A percentile compares a stretch with the other conserved stretches of the same genome.
These are phyloP conservation scores for Axis porcinus DNA, from an alignment of 2,113 vertebrate species.

Conservation along the genomic window DNA sequence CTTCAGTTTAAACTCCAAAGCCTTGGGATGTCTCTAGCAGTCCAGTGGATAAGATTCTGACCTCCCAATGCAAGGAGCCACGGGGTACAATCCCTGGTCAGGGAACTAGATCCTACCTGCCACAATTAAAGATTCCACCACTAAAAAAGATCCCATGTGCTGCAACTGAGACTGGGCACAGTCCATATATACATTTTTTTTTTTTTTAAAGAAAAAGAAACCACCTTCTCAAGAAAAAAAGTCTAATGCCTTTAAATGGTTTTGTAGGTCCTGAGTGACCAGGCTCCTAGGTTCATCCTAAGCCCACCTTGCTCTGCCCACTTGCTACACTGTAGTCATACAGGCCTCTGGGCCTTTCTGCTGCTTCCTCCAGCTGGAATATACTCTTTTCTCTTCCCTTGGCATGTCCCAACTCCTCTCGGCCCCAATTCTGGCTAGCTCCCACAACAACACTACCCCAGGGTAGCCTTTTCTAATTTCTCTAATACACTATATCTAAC, in stretches of 20 bases:
- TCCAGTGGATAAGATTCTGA: background rate
- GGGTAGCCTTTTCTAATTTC: background rate
- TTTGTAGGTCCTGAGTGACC: background rate
- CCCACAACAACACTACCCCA: background rate
- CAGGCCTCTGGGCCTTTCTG: background rate
- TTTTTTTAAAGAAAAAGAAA: background rate
- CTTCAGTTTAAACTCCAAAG: conserved; percentile 23
- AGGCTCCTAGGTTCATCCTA: background rate
- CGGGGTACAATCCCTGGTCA: background rate
- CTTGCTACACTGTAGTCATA: background rate
- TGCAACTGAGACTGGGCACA: background rate
- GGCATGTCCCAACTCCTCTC: background rate
- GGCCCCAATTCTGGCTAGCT: background rate
- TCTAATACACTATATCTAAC: background rate
- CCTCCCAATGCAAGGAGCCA: background rate
- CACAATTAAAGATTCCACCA: background rate
- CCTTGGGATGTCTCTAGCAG: background rate
- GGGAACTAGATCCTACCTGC: background rate
- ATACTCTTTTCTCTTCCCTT: background rate
- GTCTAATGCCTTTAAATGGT: background rate
- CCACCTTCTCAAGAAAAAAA: background rate
- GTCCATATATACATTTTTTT: too few species aligned
- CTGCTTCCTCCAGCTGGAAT: background rate
- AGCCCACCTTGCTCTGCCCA: background rate
- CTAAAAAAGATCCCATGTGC: background rate